Evolutionary conservation across 2,797 vertebrate genomes (phyloP), one percentile per base, ranked within the genome.

Genomic region (Botia almorhae): DNA sequence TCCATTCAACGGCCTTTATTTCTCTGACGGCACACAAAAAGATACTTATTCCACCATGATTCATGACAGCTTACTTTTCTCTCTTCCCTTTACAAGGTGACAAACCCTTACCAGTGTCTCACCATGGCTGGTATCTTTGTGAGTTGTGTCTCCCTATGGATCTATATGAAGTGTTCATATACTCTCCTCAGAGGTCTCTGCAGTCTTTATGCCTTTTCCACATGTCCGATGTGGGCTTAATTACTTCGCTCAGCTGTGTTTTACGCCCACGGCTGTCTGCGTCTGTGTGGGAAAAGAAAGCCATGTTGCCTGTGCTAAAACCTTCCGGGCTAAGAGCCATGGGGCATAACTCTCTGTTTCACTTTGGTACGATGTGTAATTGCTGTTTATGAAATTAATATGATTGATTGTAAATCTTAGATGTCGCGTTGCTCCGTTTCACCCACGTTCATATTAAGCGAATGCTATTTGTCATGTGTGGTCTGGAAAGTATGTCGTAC

Each of bases 121-220:
- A n/a, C 76, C 87, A 88, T 91, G 93, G 92, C 91, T 93, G 92
- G 90, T 90, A 91, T 90, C 88, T 78, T 85, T 87, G 88, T 90
- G 89, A 91, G 90, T 75, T 81, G 82, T 76, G 85, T 80, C 81
- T 93, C 91, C 87, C 88, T 85, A 85, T 85, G 87, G 92, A 89
- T 91, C 90, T 88, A 83, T 90, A 89, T 90, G 89, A 88, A 70
- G 83, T 36, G 87, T 88, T 92, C 90, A 90, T 90, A 89, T 92
- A 89, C 86, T 92, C 90, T 91, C 91, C 90, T 85, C 84, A 7
- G 88, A 91, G 90, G 88, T 86, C 88, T 69, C 46, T 92, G 90
- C 92, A 75, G 87, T 81, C 86, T 90, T 84, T 89, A 93, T 93
- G 89, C 81, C 79, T 94, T 94, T 94, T 93, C 92, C 92, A 93